Conservation (phyloP, 2,888 invertebrate species). For the Andrena dorsata region DNA sequence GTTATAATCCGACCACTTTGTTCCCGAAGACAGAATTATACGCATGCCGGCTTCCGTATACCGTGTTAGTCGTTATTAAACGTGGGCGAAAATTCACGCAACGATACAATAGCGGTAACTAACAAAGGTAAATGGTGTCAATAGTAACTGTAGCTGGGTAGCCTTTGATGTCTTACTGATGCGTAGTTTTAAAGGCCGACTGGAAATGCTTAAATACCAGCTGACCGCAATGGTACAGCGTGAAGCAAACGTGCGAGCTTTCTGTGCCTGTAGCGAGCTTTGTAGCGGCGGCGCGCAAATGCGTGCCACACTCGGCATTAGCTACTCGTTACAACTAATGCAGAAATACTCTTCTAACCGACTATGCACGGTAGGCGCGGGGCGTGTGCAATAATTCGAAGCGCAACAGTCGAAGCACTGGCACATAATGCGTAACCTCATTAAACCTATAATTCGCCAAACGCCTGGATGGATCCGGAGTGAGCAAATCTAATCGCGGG, state of each 20-base stretch:
- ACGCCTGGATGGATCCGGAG: neutral
- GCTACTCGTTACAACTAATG: conserved; percentile 63
- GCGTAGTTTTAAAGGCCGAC: conserved; percentile 67
- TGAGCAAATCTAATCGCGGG: too few relatives aligned
- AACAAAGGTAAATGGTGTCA: conserved; percentile 38
- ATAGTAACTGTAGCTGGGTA: conserved; percentile 60
- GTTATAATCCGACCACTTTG: neutral
- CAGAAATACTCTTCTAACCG: conserved; percentile 37
- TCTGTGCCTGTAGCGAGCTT: conserved; percentile 62
- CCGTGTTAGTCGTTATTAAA: neutral
- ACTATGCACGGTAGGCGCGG: conserved; percentile 34
- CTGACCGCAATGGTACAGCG: conserved; percentile 56
- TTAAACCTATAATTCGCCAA: conserved; percentile 1
- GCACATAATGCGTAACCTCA: neutral
- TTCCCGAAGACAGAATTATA: neutral
- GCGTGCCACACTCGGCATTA: conserved; percentile 52
- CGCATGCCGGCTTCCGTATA: neutral
- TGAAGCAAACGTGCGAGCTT: conserved; percentile 57
- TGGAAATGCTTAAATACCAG: conserved; percentile 57
- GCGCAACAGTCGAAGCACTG: neutral
- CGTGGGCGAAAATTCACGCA: neutral
- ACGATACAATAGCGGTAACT: conserved; percentile 9
- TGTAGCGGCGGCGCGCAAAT: conserved; percentile 42
- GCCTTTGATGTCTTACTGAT: conserved; percentile 68
- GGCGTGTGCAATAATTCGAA: conserved; percentile 15